These are phyloP conservation scores for Oryzias curvinotus DNA, from an alignment of 2,113 vertebrate species.

Conservation along the genomic window DNA sequence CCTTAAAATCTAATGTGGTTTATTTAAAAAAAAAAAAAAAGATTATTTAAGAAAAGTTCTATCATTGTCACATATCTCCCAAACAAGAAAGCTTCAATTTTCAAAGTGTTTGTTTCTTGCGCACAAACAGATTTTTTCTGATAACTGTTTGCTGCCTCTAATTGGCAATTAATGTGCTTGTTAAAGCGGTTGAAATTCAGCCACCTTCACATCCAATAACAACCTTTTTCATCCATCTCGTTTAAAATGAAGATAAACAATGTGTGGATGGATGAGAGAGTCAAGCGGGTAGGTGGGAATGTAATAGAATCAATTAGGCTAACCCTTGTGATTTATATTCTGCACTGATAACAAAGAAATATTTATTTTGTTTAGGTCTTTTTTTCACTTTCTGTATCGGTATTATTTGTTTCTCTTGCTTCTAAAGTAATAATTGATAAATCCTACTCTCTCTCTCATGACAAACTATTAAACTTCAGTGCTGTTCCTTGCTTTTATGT, in stretches of 20 bases:
- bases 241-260: conserved; percentile 69
- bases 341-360: conserved; percentile 51
- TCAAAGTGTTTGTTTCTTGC: conserved; percentile 28
- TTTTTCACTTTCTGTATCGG: conserved; percentile 10
- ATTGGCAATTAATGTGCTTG: conserved; percentile 55
- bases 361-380: conserved; percentile 50
- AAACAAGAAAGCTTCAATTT: conserved; percentile 29
- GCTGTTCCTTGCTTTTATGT: neutral
- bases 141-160: conserved; percentile 37
- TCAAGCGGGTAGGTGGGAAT: conserved; percentile 56
- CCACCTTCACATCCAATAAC: conserved; percentile 48
- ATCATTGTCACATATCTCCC: conserved; percentile 5
- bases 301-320: conserved; percentile 74
- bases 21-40: conserved; percentile 45
- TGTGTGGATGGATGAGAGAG: conserved; percentile 50
- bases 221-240: conserved; percentile 41
- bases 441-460: conserved; percentile 16
- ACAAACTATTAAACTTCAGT: conserved; percentile 6
- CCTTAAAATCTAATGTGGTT: conserved; percentile 29
- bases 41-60: neutral
- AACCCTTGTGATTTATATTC: conserved; percentile 66
- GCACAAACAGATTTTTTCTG: conserved; percentile 37
- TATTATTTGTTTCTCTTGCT: conserved; percentile 57
- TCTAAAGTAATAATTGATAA: conserved; percentile 48
- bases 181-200: conserved; percentile 43